Conservation (phyloP, 1,140 invertebrate species). For the Dufourea novaeangliae region DNA sequence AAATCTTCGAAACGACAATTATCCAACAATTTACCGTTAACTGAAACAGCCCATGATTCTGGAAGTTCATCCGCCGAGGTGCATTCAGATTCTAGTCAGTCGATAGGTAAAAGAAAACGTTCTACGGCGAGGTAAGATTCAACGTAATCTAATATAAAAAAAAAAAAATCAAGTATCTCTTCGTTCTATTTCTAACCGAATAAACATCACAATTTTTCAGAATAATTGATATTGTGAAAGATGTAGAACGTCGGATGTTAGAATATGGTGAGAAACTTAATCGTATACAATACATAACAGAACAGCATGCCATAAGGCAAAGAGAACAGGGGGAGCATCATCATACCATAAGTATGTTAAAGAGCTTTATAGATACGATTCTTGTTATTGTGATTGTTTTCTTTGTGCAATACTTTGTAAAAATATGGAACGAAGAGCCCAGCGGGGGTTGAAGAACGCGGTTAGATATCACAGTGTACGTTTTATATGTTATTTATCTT, state of each 20-base stretch:
- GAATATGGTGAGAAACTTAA: conserved; percentile 78
- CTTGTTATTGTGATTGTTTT: conserved; percentile 76
- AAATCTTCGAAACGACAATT: conserved; percentile 80
- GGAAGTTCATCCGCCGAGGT: conserved; percentile 81
- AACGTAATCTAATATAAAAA: background rate
- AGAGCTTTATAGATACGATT: conserved; percentile 74
- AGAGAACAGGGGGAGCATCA: conserved; percentile 73
- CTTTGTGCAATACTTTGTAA: conserved; percentile 76
- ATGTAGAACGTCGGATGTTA: conserved; percentile 74
- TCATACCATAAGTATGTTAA: conserved; percentile 72
- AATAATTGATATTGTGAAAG: conserved; percentile 74
- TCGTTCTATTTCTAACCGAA: conserved; percentile 15
- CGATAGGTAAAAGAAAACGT: conserved; percentile 77
- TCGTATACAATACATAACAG: conserved; percentile 77
- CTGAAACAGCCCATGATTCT: conserved; percentile 77
- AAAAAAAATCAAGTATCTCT: background rate
- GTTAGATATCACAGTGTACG: conserved; percentile 38
- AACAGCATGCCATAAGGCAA: conserved; percentile 77
- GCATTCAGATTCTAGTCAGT: conserved; percentile 81
- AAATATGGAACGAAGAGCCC: conserved; percentile 65
- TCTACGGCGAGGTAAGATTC: conserved; percentile 70
- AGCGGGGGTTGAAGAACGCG: conserved; percentile 54
- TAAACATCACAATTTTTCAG: conserved; percentile 60
- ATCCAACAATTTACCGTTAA: conserved; percentile 77
- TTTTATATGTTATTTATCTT: conserved; percentile 48